These are phyloP conservation scores for Allobates femoralis DNA, from an alignment of 2,797 vertebrate genomes.

Conservation along the genomic window DNA sequence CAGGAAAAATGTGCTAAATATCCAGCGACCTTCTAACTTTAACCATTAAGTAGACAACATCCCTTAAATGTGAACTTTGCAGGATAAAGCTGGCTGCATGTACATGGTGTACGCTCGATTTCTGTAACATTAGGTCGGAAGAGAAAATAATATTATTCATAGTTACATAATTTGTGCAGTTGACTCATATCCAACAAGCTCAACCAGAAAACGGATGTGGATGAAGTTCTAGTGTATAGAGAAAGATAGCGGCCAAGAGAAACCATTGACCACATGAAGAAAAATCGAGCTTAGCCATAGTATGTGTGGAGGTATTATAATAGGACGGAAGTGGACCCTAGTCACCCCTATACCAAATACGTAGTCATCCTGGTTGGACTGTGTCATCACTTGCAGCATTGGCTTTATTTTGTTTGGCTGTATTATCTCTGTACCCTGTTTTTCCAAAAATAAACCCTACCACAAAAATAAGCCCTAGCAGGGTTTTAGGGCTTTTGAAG, in stretches of 20 bases:
- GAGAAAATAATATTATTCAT: neutral
- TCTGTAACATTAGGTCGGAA: neutral
- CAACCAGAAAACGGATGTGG: neutral
- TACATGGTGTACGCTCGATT: neutral
- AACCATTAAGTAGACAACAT: constrained; percentile 67
- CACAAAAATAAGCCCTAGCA: no score
- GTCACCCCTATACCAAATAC: no score
- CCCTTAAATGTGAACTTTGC: constrained; percentile 39
- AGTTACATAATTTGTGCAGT: neutral
- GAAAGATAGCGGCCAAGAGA: neutral
- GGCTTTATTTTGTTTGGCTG: no score
- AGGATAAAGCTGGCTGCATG: neutral
- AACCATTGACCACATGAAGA: neutral
- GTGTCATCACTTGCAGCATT: no score
- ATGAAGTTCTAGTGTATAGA: neutral
- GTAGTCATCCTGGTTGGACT: no score
- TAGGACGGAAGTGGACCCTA: no score
- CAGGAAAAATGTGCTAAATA: constrained; percentile 71
- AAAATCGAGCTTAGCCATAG: neutral
- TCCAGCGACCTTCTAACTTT: constrained; percentile 69
- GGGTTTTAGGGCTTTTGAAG: no score
- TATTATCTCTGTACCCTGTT: no score
- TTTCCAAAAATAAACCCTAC: no score
- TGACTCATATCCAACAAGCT: neutral
- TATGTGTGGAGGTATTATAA: no score